Evolutionary conservation across 2,888 invertebrate species (phyloP), one percentile per base, ranked within the genome.

Genomic region (Doris montereyensis): DNA sequence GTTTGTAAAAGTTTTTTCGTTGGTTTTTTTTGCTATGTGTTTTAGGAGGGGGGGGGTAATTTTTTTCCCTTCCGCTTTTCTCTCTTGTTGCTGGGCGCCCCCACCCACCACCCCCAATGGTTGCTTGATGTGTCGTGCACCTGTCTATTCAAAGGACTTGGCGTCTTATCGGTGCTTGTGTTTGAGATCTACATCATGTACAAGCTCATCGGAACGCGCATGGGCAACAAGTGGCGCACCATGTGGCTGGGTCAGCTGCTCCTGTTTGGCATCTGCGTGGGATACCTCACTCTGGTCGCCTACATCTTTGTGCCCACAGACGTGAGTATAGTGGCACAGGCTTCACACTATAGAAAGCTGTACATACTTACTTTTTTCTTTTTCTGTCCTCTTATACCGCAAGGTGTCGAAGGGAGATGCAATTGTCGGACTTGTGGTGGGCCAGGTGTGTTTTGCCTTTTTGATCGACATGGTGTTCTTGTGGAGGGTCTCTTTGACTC

Each of bases 131-230:
- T 41, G 5, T 41, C 17, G 5, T 10, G 5, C 17, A 5, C 5
- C 17, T 41, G 5, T 41, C 52, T 41, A 10, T 41, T 17, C 5
- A 41, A 76, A 35, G 95, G 95, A 57, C 93, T 96, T 35, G 95
- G 96, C 84, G 96, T 97, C 94, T 92, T 95, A 26, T 94, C 95
- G 86, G 96, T 97, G 90, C 94, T 95, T 77, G 94, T 95, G 67
- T 97, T 97, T 90, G 97, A 97, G 84, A 91, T 93, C 81, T 97
- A 96, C 91, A 96, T 97, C 76, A 93, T 97, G 88, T 96, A 96
- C 93, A 95, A 95, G 89, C 95, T 97, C 75, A 84, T 90, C 76
- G 90, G 91, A 3, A 95, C 95, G 91, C 94, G 95, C 76, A 95
- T 86, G 67, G 86, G 87, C 1, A 87, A 85, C 21, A 86, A 88